Evolutionary conservation across 2,113 vertebrate genomes (phyloP), one percentile per base, ranked within the genome.

Genomic region (Lonchura striata): DNA sequence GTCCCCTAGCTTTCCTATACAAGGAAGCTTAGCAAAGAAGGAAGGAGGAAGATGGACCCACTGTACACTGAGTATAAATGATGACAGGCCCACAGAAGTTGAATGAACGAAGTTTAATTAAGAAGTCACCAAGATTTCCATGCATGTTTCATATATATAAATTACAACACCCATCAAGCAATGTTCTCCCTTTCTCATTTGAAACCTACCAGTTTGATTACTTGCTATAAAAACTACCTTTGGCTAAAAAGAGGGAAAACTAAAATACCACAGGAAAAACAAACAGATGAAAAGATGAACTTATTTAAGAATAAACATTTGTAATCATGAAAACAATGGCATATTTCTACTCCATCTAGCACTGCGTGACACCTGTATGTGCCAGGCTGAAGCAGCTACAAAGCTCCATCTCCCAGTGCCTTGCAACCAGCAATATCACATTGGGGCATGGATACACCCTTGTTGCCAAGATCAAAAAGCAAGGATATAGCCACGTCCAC

Each of bases 271-370:
- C 6, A 76, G 57, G 19, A 16, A 30, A 25, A 44, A 17, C 42
- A 44, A 44, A 56, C 41, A 41, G 13, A 14, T 6, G n/a, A 56
- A 56, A 20, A 7, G 59, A 42, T 3, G 31, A 78, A 71, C 20
- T 76, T 86, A 53, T 50, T 88, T 66, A 72, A 42, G 52, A 95
- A 88, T 64, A 90, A 93, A 83, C 25, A 94, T 88, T 66, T 88
- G 33, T 50, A 56, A 85, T 81, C 17, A 81, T 13, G 13, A 88
- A 83, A 88, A 83, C 44, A 52, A 50, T 13, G 14, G 25, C 56
- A 53, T 59, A 66, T 93, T 96, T 96, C 90, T 74, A 74, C 60
- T 86, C n/a, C 87, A 75, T 78, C 95, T 90, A 92, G 90, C 72
- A 88, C 88, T 59, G 72, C 3, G 5, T 59, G 93, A 94, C 77